These are phyloP conservation scores for Columba livia DNA, from an alignment of 2,113 vertebrate species.

Conservation along the genomic window DNA sequence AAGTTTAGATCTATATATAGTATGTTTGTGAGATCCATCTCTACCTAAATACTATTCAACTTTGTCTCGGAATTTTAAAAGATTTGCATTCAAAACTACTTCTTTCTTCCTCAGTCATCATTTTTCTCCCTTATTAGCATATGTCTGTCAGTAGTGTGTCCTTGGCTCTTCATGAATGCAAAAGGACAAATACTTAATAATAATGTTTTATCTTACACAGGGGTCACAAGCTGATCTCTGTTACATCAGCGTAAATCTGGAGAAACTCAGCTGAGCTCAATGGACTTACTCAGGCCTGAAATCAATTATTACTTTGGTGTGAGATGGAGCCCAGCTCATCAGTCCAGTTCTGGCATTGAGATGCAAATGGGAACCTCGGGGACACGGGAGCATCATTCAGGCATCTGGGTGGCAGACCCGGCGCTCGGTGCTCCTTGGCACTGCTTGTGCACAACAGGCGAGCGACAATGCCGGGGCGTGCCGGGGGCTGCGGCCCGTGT, in stretches of 20 bases:
- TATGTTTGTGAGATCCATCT: not conserved
- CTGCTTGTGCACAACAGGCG: not conserved
- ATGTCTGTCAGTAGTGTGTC: not conserved
- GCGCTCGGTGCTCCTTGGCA: not conserved
- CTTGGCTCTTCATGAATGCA: not conserved
- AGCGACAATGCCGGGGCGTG: not conserved
- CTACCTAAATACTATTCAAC: not conserved
- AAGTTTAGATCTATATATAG: not conserved
- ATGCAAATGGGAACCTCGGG: not conserved
- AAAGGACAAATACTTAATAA: not conserved
- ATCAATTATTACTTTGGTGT: not conserved
- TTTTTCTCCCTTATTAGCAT: not conserved
- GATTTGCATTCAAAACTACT: not conserved
- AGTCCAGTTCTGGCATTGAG: not conserved
- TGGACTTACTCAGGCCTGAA: slow-evolving; percentile 8
- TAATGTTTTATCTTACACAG: not conserved
- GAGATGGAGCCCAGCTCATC: not conserved
- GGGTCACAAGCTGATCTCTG: not conserved
- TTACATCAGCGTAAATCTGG: not conserved
- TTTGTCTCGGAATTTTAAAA: not conserved
- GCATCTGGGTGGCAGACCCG: not conserved
- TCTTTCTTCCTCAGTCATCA: not conserved
- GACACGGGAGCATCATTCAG: fast-evolving
- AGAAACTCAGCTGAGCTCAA: not conserved
- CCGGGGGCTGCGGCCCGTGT: not conserved